Conservation (phyloP, 2,113 vertebrate genomes). For the Dolichotis patagonum region DNA sequence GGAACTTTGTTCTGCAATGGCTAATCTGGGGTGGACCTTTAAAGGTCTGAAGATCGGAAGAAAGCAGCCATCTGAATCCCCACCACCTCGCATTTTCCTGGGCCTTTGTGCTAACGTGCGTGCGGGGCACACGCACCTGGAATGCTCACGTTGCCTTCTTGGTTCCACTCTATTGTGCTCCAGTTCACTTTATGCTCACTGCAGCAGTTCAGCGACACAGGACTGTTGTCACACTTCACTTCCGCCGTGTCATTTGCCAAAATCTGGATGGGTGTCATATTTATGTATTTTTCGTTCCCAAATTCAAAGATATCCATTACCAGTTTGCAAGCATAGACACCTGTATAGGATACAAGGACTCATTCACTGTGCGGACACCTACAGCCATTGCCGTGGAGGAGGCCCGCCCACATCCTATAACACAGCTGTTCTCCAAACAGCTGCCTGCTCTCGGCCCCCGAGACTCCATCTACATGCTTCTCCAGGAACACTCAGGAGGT, state of each 20-base stretch:
- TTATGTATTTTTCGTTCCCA: slow-evolving; percentile 13
- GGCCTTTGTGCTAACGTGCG: neutral
- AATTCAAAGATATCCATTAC: slow-evolving; percentile 60
- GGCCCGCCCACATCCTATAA: neutral
- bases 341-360: slow-evolving; percentile 75
- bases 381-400: neutral
- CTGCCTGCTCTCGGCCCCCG: neutral
- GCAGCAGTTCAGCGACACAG: slow-evolving; percentile 83
- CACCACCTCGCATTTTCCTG: neutral
- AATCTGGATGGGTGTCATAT: slow-evolving; percentile 60
- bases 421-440: neutral
- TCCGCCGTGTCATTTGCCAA: neutral
- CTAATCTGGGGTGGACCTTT: neutral
- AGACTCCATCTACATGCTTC: neutral
- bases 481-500: neutral
- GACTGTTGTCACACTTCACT: slow-evolving; percentile 78
- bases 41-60: neutral
- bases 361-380: neutral
- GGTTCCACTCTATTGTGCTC: slow-evolving; percentile 79
- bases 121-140: slow-evolving; percentile 72
- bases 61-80: neutral
- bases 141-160: slow-evolving; percentile 77
- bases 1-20: neutral
- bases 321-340: slow-evolving; percentile 83
- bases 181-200: slow-evolving; percentile 56